A percentile compares a stretch with the other conserved stretches of the same genome.
These are phyloP conservation scores for Benthosema pterotum DNA, from an alignment of 2,797 vertebrate species.

Conservation along the genomic window DNA sequence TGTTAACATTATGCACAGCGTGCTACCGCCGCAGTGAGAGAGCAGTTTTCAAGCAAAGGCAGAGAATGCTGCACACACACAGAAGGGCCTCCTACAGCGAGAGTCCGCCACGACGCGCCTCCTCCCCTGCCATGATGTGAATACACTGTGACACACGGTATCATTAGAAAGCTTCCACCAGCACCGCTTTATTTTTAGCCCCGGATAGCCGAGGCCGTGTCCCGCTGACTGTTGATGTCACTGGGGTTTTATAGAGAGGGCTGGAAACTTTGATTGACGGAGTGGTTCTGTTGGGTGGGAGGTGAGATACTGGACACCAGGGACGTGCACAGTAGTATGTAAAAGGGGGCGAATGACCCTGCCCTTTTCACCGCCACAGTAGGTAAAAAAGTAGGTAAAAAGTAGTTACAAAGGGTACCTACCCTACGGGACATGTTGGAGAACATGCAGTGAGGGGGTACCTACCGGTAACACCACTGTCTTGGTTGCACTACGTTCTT, in stretches of 20 bases:
- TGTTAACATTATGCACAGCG: slow-evolving; percentile 3
- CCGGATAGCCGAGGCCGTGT: slow-evolving; percentile 1
- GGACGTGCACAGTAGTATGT: no score
- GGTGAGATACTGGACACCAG: no score
- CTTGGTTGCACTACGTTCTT: no score
- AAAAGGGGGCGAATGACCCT: no score
- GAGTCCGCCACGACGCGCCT: slow-evolving; percentile 19
- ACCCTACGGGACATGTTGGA: no score
- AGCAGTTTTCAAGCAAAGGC: neutral
- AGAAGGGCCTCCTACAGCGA: slow-evolving; percentile 17
- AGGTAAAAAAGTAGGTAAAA: no score
- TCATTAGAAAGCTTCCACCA: slow-evolving; percentile 42
- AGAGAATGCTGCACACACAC: slow-evolving; percentile 14
- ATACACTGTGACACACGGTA: slow-evolving; percentile 41
- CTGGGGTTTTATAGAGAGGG: slow-evolving; percentile 4
- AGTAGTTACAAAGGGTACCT: no score
- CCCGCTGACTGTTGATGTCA: slow-evolving; percentile 1
- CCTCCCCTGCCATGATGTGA: slow-evolving; percentile 16
- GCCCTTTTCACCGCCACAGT: no score
- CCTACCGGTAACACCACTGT: no score
- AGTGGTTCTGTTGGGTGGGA: neutral
- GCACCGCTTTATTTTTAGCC: slow-evolving; percentile 41
- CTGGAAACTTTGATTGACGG: neutral
- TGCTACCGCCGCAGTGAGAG: neutral
- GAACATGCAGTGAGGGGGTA: no score